Base-by-base conservation (phyloP, 2,797 vertebrate species). In the Gallinago nigripennis region DNA sequence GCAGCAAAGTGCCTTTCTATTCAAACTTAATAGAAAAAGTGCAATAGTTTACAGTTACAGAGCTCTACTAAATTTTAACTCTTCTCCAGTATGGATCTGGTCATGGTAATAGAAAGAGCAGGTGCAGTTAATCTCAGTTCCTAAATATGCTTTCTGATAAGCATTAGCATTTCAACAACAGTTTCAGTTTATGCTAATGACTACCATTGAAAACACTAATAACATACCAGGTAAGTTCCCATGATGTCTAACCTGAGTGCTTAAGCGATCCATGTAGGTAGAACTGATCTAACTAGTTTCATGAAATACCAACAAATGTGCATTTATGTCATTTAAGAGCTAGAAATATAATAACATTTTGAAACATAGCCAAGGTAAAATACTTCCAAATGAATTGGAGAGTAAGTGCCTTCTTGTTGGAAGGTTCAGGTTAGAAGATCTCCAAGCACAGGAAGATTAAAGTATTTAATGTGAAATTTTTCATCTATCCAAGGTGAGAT, bases 341-440 rank as follows among this genome's bases (percentile, higher is more conserved):
- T 30, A 82, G 77, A 88, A 92, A 79, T 64, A 82, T 8, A 90
- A 70, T 45, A 88, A 64, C 28, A 78, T 57, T 64, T 65, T 85
- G 82, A 91, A 96, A 89, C 23, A 28, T 23, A 91, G 53, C 48
- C 68, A 92, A 82, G 48, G 27, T 72, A 83, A 82, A 77, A 89
- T 57, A 37, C 23, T 77, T 86, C 45, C 23, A 83, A 72, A 88
- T 35, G 43, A 88, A 61, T 13, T 54, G 50, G 54, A 41, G 13
- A 84, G 33, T 14, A 48, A 1, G 8, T 84, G 66, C 50, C n/a
- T 63, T 85, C 64, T 39, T 58, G 41, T 64, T 58, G 43, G 57
- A 95, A 58, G 64, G 35, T 43, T 43, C 39, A 46, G 35, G 50
- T 43, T n/a, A 84, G 66, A 92, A 84, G 82, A 33, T 46, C 53